Evolutionary conservation across 2,888 invertebrate genomes (phyloP), one percentile per base, ranked within the genome.

Genomic region (Oscheius onirici): DNA sequence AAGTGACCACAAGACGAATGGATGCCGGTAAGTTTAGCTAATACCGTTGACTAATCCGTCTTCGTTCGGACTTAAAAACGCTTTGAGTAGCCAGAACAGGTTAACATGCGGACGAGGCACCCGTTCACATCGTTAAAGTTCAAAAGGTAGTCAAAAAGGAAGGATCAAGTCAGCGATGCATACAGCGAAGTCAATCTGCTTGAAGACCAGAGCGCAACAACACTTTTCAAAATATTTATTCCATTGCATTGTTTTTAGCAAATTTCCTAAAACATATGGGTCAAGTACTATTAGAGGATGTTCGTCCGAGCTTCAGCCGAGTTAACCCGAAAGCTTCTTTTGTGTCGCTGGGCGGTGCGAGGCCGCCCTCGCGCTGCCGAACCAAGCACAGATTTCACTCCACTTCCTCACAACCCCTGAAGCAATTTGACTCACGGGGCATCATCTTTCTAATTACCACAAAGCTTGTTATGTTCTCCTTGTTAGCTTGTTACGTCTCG

Each of bases 291-390:
- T 20, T 34, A 8, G 34, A n/a, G 34, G 34, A 8, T 34, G 34
- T 34, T 34, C 34, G 34, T 34, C 34, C 49, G 34, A 63, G 46
- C 20, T 46, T 49, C 26, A 49, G 60, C 34, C 46, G 28, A 49
- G 63, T 63, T 63, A 63, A 63, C 46, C 63, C 63, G 63, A 49
- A 63, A 49, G 63, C 63, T 49, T 63, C 63, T 63, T 63, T 63
- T 63, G 63, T 63, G 63, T 63, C 49, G 15, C 49, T 63, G 63
- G 63, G 63, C 63, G 63, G 63, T 15, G 63, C 63, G 46, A 61
- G 44, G 61, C 61, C 61, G 61, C 61, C 61, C 61, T 61, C 63
- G 49, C 63, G 49, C 26, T 63, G 63, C 63, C 63, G 63, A 63
- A 63, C 63, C 28, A 46, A 49, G 63, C 63, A 46, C 46, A 63